These are phyloP conservation scores for Sebastes iracundus DNA, from an alignment of 2,797 vertebrate species.

Conservation along the genomic window DNA sequence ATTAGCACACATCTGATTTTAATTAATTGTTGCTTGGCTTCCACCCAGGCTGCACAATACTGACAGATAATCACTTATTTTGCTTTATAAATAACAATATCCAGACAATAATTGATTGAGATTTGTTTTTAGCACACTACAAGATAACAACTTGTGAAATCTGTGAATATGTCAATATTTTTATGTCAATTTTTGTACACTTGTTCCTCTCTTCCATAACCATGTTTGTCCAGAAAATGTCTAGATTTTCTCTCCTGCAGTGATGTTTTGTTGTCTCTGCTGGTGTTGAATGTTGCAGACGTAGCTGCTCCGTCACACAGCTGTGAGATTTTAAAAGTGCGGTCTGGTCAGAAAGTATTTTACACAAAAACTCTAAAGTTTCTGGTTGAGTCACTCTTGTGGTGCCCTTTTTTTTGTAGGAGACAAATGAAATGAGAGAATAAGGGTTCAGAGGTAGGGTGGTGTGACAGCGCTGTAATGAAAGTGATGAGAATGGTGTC, in stretches of 20 bases:
- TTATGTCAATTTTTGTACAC: not conserved
- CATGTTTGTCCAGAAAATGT: not conserved
- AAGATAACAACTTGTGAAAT: too few species aligned
- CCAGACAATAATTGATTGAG: not conserved
- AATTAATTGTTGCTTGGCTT: not conserved
- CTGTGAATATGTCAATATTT: too few species aligned
- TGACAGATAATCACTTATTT: not conserved
- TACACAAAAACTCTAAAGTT: not conserved
- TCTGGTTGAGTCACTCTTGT: too few species aligned
- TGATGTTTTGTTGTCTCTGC: not conserved
- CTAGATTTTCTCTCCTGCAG: not conserved
- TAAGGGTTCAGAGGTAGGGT: not conserved
- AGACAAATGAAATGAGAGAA: not conserved
- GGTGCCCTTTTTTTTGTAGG: too few species aligned
- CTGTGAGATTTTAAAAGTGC: not conserved
- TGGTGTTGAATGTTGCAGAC: not conserved
- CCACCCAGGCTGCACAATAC: not conserved
- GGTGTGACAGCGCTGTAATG: not conserved
- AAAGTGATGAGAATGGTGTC: not conserved
- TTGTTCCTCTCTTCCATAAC: not conserved
- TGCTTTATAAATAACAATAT: not conserved
- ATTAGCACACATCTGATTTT: not conserved
- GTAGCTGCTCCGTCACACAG: not conserved
- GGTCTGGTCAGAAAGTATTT: not conserved
- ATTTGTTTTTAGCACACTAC: not conserved